phyloP scores from a whole-genome alignment of 2,797 vertebrate species.

The Propithecus perrieri region DNA sequence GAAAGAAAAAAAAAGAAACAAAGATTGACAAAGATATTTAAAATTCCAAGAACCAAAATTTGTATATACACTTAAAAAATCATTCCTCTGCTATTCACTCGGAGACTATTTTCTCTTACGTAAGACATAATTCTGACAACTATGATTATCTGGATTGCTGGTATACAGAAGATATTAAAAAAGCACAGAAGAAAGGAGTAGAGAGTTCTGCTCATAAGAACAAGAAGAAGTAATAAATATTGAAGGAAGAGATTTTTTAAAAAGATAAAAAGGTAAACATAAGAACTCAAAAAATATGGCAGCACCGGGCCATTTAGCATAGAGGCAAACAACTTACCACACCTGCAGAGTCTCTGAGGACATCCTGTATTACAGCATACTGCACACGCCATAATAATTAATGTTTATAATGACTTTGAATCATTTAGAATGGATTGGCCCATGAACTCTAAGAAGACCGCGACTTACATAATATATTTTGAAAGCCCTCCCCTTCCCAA shows the following conservation, averaged over 20 bases:
- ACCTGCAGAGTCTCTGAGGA: neutral
- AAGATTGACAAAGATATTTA: neutral
- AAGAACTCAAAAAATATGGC: neutral
- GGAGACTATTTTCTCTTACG: neutral
- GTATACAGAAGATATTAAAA: neutral
- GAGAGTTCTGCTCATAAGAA: neutral
- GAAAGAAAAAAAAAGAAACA: neutral
- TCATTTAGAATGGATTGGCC: constrained; percentile 60
- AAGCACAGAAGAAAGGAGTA: neutral
- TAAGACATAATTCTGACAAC: neutral
- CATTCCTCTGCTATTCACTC: neutral
- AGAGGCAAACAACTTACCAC: neutral
- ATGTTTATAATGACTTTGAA: constrained; percentile 60
- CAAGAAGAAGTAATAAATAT: neutral
- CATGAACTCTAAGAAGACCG: constrained; percentile 11
- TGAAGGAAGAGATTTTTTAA: neutral
- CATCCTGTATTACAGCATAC: constrained; percentile 42
- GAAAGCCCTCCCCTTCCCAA: neutral
- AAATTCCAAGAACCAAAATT: neutral
- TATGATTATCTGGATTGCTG: neutral
- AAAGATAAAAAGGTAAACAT: neutral
- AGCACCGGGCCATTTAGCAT: neutral
- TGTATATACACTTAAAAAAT: neutral
- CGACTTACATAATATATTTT: constrained; percentile 54
- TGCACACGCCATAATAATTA: constrained; percentile 50